Evolutionary conservation across 2,113 vertebrate genomes (phyloP), one percentile per base, ranked within the genome.

Genomic region (Hippocampus zosterae): DNA sequence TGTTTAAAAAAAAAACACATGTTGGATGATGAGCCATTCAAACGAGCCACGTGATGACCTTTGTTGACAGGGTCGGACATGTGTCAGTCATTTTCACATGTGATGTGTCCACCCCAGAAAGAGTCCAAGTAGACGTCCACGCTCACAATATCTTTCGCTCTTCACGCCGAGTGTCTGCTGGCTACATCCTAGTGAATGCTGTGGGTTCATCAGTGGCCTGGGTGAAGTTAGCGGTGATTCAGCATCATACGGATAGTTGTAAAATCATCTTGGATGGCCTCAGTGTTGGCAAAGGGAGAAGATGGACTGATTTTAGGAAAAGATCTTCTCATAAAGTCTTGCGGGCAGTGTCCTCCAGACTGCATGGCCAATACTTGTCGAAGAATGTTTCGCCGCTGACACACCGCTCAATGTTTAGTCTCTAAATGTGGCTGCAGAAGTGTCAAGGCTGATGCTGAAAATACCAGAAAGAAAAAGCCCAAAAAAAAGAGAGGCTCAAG

Each of bases 221-320:
- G 65, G 61, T 77, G 69, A 73, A 56, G 72, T 76, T 29, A 75
- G 67, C 69, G 67, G 75, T 37, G 53, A 80, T 37, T 63, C 61
- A 21, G 37, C 11, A n/a, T 21, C 37, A 10, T 59, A 6, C 3
- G 37, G 37, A 23, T 23, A 41, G 44, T 64, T 15, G 41, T 3
- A 64, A 64, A 71, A 79, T 70, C 76, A 80, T 68, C 74, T 66
- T 42, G 75, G 72, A 71, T 40, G 44, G 72, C 62, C 81, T 78
- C 67, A 73, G 67, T 69, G 69, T 6, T 5, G 2, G 64, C 23
- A 73, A 83, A 21, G 61, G 64, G 82, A 85, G 77, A 82, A 75
- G 77, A 84, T 81, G 72, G 82, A 78, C 40, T 61, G 81, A 82
- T 71, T 79, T 83, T 62, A 37, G 33, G 81, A 41, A 83, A 85